Evolutionary conservation across 2,888 invertebrate species (phyloP).

Genomic region (Podabrus alpinus): DNA sequence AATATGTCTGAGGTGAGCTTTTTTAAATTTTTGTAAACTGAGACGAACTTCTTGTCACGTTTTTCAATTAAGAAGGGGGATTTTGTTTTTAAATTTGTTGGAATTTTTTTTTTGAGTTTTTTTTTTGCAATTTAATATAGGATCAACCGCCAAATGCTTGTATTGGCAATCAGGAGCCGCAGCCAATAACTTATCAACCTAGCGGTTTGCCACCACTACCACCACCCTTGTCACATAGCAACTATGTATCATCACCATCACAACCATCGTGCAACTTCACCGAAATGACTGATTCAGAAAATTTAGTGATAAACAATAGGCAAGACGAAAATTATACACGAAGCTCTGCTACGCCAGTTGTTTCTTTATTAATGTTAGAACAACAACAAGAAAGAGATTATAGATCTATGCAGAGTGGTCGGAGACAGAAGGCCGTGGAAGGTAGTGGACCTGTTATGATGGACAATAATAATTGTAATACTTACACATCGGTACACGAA

Average conservation of each 20-base stretch:
- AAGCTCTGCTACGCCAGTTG: conserved; percentile 51
- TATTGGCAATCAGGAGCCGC: neutral
- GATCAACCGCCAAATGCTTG: neutral
- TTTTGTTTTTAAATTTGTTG: neutral
- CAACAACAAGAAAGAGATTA: conserved; percentile 53
- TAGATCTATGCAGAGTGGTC: conserved; percentile 52
- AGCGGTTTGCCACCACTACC: neutral
- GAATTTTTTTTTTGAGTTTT: neutral
- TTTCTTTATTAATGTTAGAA: conserved; percentile 51
- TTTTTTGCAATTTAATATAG: conserved; percentile 3
- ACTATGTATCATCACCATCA: neutral
- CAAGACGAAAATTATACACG: conserved; percentile 33
- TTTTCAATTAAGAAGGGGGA: neutral
- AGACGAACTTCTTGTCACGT: neutral
- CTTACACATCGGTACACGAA: conserved; percentile 22
- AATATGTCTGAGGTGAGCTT: conserved; percentile 46
- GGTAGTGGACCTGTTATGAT: neutral
- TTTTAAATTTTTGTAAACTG: neutral
- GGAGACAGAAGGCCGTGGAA: conserved; percentile 22
- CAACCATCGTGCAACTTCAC: neutral
- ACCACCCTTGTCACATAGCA: neutral
- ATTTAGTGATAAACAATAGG: neutral
- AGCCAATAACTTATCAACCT: neutral
- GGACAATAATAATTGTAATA: neutral
- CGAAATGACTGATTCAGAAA: neutral